A percentile compares a stretch with the other conserved stretches of the same genome.
Evolutionary conservation across 2,888 invertebrate species (phyloP).

Genomic region (Trilocha varians): DNA sequence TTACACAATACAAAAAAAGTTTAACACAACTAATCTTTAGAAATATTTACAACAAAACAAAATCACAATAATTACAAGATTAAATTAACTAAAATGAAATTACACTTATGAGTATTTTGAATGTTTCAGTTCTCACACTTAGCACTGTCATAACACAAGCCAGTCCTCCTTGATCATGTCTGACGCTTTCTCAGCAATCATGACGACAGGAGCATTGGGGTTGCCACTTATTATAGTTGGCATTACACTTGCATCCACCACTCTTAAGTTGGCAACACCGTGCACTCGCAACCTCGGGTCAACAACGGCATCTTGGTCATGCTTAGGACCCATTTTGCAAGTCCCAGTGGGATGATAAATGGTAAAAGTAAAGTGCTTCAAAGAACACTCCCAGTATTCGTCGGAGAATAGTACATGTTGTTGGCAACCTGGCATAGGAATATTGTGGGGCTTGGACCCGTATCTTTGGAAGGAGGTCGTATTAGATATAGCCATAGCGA

Average conservation of each 20-base stretch:
- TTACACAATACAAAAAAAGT: too few relatives aligned
- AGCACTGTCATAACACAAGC: conserved; percentile 71
- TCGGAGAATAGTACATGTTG: conserved; percentile 81
- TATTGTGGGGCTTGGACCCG: conserved; percentile 83
- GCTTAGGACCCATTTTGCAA: conserved; percentile 88
- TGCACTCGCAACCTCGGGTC: conserved; percentile 84
- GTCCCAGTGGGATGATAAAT: conserved; percentile 91
- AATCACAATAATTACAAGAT: not conserved
- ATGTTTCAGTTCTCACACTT: conserved; percentile 7
- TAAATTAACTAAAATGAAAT: conserved; percentile 1
- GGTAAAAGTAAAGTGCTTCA: conserved; percentile 85
- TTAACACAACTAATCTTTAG: not conserved
- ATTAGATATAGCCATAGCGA: conserved; percentile 85
- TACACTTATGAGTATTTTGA: conserved; percentile 12
- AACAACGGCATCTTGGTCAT: conserved; percentile 84
- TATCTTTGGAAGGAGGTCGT: conserved; percentile 86
- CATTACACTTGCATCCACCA: conserved; percentile 91
- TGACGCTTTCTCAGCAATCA: conserved; percentile 92
- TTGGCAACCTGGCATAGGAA: conserved; percentile 87
- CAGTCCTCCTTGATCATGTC: conserved; percentile 93
- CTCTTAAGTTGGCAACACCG: conserved; percentile 83
- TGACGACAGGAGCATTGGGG: conserved; percentile 90
- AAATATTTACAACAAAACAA: not conserved
- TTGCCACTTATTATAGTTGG: conserved; percentile 91
- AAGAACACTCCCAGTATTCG: conserved; percentile 89